These are phyloP conservation scores for Myoxocephalus aenaeus DNA, from an alignment of 2,797 vertebrate species.

Conservation along the genomic window DNA sequence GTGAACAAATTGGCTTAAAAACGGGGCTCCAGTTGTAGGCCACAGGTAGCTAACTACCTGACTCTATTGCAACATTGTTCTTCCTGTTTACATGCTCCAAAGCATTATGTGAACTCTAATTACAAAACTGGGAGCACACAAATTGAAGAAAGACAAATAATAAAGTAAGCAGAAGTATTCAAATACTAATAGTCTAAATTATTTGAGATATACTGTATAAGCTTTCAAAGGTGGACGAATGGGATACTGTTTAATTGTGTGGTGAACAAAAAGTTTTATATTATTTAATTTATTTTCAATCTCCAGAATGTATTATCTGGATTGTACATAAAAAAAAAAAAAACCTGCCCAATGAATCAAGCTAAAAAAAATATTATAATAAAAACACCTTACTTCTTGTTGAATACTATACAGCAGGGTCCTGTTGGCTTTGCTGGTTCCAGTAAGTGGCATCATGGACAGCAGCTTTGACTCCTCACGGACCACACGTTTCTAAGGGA, in stretches of 20 bases:
- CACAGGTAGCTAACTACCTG: background rate
- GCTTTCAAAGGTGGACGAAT: background rate
- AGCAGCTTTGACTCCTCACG: slow-evolving; percentile 73
- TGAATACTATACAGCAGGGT: slow-evolving; percentile 78
- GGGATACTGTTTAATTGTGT: background rate
- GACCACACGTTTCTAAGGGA: slow-evolving; percentile 70
- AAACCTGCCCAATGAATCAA: background rate
- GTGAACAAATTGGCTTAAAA: background rate
- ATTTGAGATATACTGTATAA: background rate
- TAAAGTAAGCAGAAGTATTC: background rate
- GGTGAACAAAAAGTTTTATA: background rate
- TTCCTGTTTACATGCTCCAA: background rate
- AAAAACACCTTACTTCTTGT: slow-evolving; percentile 63
- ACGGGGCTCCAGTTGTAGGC: background rate
- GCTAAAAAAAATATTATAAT: background rate
- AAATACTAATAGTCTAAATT: background rate
- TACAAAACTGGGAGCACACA: background rate
- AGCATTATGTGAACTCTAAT: slow-evolving; percentile 10
- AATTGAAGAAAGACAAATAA: background rate
- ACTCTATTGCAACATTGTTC: background rate
- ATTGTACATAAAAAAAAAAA: background rate
- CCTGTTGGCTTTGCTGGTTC: slow-evolving; percentile 75
- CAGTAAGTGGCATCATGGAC: slow-evolving; percentile 77
- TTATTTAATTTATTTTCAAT: background rate
- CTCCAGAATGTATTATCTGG: background rate